These are phyloP conservation scores for Eretmodus cyanostictus DNA, from an alignment of 2,113 vertebrate species.

Conservation along the genomic window DNA sequence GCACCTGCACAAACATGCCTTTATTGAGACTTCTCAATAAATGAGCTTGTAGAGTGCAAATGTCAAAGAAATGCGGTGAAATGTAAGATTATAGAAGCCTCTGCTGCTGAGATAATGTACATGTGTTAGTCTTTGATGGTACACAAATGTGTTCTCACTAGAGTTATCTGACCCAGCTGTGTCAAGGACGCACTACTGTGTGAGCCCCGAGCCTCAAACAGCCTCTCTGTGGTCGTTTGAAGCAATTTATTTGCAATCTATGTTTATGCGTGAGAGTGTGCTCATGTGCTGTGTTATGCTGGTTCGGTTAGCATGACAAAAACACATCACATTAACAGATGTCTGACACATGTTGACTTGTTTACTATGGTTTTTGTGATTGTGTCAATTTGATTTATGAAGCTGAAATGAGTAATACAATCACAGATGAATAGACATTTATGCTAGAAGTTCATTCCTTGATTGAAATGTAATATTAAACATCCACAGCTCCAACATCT, in stretches of 20 bases:
- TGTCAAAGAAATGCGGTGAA: neutral
- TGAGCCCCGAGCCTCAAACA: constrained; percentile 19
- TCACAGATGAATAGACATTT: neutral
- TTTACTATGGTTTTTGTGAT: neutral
- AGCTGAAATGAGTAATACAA: neutral
- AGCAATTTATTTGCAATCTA: neutral
- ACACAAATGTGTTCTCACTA: neutral
- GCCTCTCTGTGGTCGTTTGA: neutral
- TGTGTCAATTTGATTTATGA: neutral
- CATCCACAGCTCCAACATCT: too few species aligned
- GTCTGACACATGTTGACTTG: neutral
- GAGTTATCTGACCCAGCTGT: constrained; percentile 30
- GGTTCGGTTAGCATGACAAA: neutral
- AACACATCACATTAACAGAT: neutral
- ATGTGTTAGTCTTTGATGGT: constrained; percentile 1
- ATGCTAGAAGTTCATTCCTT: neutral
- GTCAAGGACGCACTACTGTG: constrained; percentile 38
- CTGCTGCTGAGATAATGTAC: neutral
- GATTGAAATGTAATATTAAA: neutral
- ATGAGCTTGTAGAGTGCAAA: neutral
- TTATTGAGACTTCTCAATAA: neutral
- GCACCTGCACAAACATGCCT: constrained; percentile 35
- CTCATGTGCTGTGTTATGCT: neutral
- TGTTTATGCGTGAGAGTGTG: neutral
- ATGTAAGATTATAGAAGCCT: neutral